Percentiles rank a stretch among this genome's conserved stretches.
Evolutionary conservation across 2,888 invertebrate genomes (phyloP).

Genomic region (Megastigmus dorsalis): DNA sequence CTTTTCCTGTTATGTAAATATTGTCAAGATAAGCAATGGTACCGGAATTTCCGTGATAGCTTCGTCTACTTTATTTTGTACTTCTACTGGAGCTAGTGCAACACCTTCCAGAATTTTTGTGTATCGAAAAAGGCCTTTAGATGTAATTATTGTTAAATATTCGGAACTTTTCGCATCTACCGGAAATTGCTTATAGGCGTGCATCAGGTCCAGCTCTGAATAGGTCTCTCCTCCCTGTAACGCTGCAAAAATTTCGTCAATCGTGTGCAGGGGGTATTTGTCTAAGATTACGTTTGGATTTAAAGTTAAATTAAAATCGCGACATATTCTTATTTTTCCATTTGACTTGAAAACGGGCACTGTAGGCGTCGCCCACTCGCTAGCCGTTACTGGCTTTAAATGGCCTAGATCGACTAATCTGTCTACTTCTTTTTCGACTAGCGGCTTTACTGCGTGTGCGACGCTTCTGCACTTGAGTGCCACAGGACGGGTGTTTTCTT

Average conservation of each 20-base stretch:
- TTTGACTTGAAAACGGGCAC: conserved; percentile 18
- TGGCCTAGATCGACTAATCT: conserved; percentile 26
- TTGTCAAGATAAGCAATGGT: conserved; percentile 58
- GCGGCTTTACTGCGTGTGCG: conserved; percentile 40
- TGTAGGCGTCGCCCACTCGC: conserved; percentile 24
- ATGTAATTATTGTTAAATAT: neutral
- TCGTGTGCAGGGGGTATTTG: conserved; percentile 33
- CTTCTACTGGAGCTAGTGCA: conserved; percentile 61
- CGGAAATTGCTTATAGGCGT: conserved; percentile 49
- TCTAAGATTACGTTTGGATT: conserved; percentile 12
- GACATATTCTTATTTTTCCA: conserved; percentile 5
- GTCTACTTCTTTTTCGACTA: conserved; percentile 22
- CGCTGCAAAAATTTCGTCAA: conserved; percentile 29
- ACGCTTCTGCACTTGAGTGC: conserved; percentile 42
- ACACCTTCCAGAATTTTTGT: conserved; percentile 40
- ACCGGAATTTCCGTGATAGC: conserved; percentile 55
- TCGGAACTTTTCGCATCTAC: conserved; percentile 38
- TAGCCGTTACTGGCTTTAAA: neutral
- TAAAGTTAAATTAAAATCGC: neutral
- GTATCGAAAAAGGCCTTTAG: neutral
- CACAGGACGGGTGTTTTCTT: conserved; percentile 42
- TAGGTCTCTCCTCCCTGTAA: conserved; percentile 30
- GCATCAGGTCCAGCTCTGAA: conserved; percentile 27
- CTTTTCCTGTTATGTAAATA: conserved; percentile 53
- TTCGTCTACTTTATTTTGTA: conserved; percentile 62